Conservation (phyloP, 2,113 vertebrate species). For the Nycticryphes semicollaris region DNA sequence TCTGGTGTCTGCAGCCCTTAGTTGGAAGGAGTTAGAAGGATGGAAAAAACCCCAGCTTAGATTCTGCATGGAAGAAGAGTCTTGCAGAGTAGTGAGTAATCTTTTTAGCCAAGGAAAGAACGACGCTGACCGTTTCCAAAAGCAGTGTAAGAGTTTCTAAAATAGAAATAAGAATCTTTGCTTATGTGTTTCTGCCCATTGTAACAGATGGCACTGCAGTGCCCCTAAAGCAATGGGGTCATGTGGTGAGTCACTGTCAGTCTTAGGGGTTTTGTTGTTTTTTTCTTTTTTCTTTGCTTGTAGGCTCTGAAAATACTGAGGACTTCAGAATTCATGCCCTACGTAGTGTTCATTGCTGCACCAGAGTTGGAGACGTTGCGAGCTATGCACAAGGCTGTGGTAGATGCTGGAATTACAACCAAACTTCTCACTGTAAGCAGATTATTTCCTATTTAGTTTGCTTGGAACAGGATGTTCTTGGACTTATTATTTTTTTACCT, state of each 20-base stretch:
- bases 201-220: not conserved
- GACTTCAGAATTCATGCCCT: constrained; percentile 98
- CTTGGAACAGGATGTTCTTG: not conserved
- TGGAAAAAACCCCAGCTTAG: not conserved
- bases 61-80: not conserved
- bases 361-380: constrained; percentile 92
- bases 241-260: not conserved
- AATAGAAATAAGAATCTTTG: not conserved
- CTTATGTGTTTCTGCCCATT: not conserved
- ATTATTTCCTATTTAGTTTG: not conserved
- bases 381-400: constrained; percentile 96
- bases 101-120: not conserved
- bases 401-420: constrained; percentile 95
- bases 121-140: not conserved
- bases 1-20: not conserved
- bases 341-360: constrained; percentile 96
- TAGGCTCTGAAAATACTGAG: constrained; percentile 95
- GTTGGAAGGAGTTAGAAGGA: not conserved
- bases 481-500: not conserved
- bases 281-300: not conserved
- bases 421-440: constrained; percentile 92
- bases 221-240: not conserved
- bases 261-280: not conserved
- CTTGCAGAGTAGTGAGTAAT: not conserved
- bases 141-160: not conserved